Conservation (phyloP, 2,888 invertebrate species). For the Tipula vernalis region DNA sequence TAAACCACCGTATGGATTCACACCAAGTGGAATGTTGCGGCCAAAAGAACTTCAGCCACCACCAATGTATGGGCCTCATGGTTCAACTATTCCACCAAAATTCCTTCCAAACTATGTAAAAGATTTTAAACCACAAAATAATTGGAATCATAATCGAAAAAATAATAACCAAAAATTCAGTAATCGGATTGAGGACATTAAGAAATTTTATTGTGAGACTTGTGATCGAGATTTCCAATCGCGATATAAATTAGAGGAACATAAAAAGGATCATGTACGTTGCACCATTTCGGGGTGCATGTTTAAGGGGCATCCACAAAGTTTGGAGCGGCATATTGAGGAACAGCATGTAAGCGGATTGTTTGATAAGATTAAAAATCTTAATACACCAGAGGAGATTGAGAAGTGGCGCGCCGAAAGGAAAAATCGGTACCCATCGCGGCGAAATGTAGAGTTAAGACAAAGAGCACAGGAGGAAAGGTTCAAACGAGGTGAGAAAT, state of each 20-base stretch:
- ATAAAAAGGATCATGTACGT: conserved; percentile 59
- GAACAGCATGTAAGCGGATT: conserved; percentile 77
- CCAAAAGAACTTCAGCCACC: conserved; percentile 30
- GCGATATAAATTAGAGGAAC: conserved; percentile 45
- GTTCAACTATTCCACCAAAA: conserved; percentile 29
- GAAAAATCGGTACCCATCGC: conserved; percentile 64
- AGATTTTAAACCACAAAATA: not conserved
- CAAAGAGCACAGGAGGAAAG: conserved; percentile 51
- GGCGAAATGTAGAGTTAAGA: conserved; percentile 50
- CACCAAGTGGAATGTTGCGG: conserved; percentile 31
- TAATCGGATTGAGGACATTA: not conserved
- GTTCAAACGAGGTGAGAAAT: conserved; percentile 60
- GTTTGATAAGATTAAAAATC: conserved; percentile 60
- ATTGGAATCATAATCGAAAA: not conserved
- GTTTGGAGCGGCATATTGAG: conserved; percentile 67
- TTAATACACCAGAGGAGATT: conserved; percentile 69
- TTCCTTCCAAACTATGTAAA: conserved; percentile 18
- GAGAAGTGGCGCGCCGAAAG: conserved; percentile 74
- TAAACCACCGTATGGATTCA: conserved; percentile 22
- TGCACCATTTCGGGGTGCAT: conserved; percentile 73
- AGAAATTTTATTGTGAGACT: conserved; percentile 51
- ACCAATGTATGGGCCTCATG: conserved; percentile 33
- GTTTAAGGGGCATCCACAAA: conserved; percentile 64
- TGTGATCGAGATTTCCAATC: conserved; percentile 65
- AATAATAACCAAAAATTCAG: not conserved